Evolutionary conservation across 2,888 invertebrate genomes (phyloP).

Genomic region (Agrochola lota): DNA sequence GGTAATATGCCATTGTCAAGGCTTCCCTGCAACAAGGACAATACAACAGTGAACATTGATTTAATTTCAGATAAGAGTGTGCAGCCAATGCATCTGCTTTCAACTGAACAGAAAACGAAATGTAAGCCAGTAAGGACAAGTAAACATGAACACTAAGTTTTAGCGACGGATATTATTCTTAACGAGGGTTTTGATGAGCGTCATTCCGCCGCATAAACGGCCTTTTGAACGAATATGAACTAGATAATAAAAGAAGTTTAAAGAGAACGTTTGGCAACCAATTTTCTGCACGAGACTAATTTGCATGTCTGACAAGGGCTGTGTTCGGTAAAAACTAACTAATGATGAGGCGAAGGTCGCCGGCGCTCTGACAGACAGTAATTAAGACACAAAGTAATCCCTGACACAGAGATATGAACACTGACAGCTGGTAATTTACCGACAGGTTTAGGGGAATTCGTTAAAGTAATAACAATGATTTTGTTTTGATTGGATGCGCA

Average conservation of each 20-base stretch:
- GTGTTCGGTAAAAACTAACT: constrained; percentile 64
- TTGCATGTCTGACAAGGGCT: constrained; percentile 77
- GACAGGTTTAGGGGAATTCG: constrained; percentile 30
- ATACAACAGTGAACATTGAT: constrained; percentile 53
- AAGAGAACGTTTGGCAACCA: constrained; percentile 59
- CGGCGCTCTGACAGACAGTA: constrained; percentile 69
- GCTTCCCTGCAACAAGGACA: constrained; percentile 73
- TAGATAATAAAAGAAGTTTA: constrained; percentile 50
- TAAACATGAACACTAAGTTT: constrained; percentile 40
- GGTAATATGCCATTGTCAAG: constrained; percentile 85
- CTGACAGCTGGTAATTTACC: constrained; percentile 69
- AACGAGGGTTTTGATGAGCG: constrained; percentile 46
- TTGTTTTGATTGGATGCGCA: constrained; percentile 46
- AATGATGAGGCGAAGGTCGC: constrained; percentile 74
- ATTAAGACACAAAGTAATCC: constrained; percentile 76
- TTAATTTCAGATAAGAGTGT: constrained; percentile 29
- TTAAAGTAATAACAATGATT: too few relatives aligned
- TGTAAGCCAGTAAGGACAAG: constrained; percentile 9
- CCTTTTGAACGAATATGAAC: constrained; percentile 48
- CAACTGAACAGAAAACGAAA: constrained; percentile 34
- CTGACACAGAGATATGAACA: constrained; percentile 64
- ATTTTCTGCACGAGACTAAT: constrained; percentile 67
- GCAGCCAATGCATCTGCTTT: constrained; percentile 11
- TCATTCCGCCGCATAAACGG: constrained; percentile 26
- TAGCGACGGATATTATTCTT: constrained; percentile 41